Percentiles rank a stretch among this genome's conserved stretches.
Evolutionary conservation across 2,888 invertebrate genomes (phyloP).

Genomic region (Uropetala carovei): DNA sequence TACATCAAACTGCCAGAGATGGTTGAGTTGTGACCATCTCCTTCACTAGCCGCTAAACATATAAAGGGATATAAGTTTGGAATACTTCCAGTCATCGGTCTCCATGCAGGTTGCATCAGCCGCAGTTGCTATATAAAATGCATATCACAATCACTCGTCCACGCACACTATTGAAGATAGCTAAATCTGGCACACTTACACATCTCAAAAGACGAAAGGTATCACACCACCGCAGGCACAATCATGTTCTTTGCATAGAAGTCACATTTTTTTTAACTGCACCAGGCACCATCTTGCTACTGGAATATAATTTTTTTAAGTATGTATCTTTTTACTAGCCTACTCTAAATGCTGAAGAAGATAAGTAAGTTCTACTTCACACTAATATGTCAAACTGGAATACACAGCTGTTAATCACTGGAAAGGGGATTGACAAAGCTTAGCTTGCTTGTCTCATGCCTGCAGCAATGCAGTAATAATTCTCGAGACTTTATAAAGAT

Average conservation of each 20-base stretch:
- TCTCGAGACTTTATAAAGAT: slow-evolving; percentile 38
- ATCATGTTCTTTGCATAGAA: slow-evolving; percentile 63
- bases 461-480: slow-evolving; percentile 55
- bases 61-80: slow-evolving; percentile 48
- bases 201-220: slow-evolving; percentile 43
- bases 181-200: slow-evolving; percentile 63
- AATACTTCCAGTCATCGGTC: slow-evolving; percentile 59
- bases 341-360: slow-evolving; percentile 64
- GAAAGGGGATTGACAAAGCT: slow-evolving; percentile 60
- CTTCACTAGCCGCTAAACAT: slow-evolving; percentile 58
- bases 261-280: slow-evolving; percentile 59
- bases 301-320: slow-evolving; percentile 61
- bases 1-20: slow-evolving; percentile 62
- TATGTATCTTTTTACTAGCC: slow-evolving; percentile 57
- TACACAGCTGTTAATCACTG: slow-evolving; percentile 61
- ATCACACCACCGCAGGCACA: slow-evolving; percentile 60
- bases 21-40: slow-evolving; percentile 47
- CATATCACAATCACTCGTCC: slow-evolving; percentile 39
- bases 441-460: slow-evolving; percentile 60
- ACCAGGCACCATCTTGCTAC: slow-evolving; percentile 64
- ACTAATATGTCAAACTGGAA: slow-evolving; percentile 63
- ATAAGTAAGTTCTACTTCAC: slow-evolving; percentile 47
- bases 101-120: slow-evolving; percentile 55
- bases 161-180: slow-evolving; percentile 28
- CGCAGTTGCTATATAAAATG: slow-evolving; percentile 59